Evolutionary conservation across 1,140 invertebrate genomes (phyloP).

Genomic region (Lanistes nyassanus): DNA sequence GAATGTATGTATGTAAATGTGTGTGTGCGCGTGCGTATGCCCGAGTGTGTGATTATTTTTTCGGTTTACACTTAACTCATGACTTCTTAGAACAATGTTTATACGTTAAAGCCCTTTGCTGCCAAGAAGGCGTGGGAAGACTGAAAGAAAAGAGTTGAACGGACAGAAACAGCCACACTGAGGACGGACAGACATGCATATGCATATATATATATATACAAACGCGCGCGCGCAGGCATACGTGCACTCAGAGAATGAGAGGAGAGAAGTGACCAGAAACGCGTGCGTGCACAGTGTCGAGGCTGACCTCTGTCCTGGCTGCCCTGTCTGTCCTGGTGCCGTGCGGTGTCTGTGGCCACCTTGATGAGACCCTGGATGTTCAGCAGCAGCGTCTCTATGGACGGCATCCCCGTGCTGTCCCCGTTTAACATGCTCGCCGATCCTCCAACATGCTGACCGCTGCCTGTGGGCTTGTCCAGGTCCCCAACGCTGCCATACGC

Average conservation of each 20-base stretch:
- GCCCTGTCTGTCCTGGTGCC: conserved; percentile 93
- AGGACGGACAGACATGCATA: too few relatives aligned
- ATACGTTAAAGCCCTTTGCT: too few relatives aligned
- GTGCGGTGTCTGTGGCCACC: conserved; percentile 93
- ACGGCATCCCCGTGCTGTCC: conserved; percentile 70
- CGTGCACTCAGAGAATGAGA: too few relatives aligned
- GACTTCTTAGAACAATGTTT: too few relatives aligned
- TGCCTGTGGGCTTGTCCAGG: conserved; percentile 30
- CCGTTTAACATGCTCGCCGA: conserved; percentile 37
- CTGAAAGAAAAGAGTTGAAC: too few relatives aligned
- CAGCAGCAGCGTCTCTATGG: conserved; percentile 90
- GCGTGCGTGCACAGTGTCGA: neutral
- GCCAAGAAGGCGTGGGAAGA: too few relatives aligned
- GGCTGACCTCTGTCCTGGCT: conserved; percentile 93
- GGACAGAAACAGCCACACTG: too few relatives aligned
- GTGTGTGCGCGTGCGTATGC: neutral
- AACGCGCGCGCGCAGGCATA: too few relatives aligned
- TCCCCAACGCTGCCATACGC: conserved; percentile 30
- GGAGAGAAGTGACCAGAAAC: too few relatives aligned
- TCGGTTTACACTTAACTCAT: too few relatives aligned
- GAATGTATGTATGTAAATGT: neutral
- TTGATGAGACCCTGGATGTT: conserved; percentile 95
- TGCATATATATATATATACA: too few relatives aligned
- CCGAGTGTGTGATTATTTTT: neutral
- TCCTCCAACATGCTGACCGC: conserved; percentile 14